Conservation (phyloP, 1,140 invertebrate species). For the Drosophila jambulina region DNA sequence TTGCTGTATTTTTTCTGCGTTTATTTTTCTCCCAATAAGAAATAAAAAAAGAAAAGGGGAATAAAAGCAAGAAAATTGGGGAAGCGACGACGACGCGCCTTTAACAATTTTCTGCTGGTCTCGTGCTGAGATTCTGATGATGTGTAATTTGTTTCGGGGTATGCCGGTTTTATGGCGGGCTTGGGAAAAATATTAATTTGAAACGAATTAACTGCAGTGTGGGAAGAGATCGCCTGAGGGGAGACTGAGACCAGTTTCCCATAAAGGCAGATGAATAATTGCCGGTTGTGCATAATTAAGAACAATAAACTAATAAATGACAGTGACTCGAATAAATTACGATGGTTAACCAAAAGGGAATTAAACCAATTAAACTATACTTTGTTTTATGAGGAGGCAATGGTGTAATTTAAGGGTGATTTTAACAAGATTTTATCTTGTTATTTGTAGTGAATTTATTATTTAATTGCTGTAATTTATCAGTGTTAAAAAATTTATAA, state of each 20-base stretch:
- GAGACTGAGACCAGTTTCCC: conserved; percentile 1
- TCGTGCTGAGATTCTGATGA: conserved; percentile 49
- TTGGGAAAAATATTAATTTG: conserved; percentile 19
- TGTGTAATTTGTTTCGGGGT: conserved; percentile 24
- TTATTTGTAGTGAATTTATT: not conserved
- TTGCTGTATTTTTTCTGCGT: conserved; percentile 3
- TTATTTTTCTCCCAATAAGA: conserved; percentile 21
- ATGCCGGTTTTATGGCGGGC: conserved; percentile 1
- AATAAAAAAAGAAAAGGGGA: not conserved
- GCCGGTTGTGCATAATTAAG: conserved; percentile 5
- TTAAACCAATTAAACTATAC: not conserved
- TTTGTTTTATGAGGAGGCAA: not conserved
- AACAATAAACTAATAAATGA: conserved; percentile 24
- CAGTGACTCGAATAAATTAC: conserved; percentile 2
- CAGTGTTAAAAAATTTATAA: not conserved
- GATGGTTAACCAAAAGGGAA: not conserved
- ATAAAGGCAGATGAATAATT: conserved; percentile 6
- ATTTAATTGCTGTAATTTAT: not conserved
- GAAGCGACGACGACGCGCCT: conserved; percentile 13
- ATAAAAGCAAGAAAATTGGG: conserved; percentile 22
- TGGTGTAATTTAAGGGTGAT: not conserved
- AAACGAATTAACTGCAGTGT: conserved; percentile 31
- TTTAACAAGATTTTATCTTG: not conserved
- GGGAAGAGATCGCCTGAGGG: conserved; percentile 16
- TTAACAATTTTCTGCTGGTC: conserved; percentile 35